Conservation (phyloP, 92 coral and sea anemone species). For the Micromussa lordhowensis region DNA sequence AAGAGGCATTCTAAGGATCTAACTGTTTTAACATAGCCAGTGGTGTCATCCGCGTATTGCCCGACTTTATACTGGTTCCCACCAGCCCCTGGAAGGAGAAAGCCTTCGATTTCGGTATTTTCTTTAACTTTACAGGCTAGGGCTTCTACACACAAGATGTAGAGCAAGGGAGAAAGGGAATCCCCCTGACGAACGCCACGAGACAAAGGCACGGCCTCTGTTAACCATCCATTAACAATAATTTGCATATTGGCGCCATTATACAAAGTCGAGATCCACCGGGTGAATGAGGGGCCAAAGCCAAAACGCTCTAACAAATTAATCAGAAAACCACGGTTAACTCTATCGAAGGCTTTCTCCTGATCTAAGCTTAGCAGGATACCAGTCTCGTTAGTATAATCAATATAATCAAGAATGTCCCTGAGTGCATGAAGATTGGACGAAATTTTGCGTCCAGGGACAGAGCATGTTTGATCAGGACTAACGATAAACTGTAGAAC, state of each 20-base stretch:
- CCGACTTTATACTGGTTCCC: background rate
- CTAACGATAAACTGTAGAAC: no score
- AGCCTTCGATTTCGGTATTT: background rate
- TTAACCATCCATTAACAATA: conserved; percentile 3
- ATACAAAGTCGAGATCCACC: background rate
- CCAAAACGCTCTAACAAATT: background rate
- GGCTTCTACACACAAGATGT: background rate
- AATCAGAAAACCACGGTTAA: conserved; percentile 5
- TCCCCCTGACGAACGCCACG: conserved; percentile 35
- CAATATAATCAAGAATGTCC: conserved; percentile 25
- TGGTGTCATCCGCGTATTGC: conserved; percentile 43
- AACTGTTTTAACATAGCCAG: background rate
- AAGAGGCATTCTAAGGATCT: background rate
- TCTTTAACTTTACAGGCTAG: background rate
- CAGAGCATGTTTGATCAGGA: no score
- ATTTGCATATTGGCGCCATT: conserved; percentile 4
- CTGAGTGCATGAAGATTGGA: no score
- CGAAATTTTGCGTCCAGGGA: no score
- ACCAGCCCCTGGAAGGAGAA: background rate
- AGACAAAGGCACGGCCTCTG: background rate
- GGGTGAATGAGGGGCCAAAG: conserved; percentile 6
- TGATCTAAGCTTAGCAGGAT: conserved; percentile 26
- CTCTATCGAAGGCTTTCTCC: conserved; percentile 58
- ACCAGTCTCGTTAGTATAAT: background rate
- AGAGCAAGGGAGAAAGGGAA: conserved; percentile 25